phyloP scores from a whole-genome alignment of 2,888 invertebrate genomes.

The Creontiades dilutus region DNA sequence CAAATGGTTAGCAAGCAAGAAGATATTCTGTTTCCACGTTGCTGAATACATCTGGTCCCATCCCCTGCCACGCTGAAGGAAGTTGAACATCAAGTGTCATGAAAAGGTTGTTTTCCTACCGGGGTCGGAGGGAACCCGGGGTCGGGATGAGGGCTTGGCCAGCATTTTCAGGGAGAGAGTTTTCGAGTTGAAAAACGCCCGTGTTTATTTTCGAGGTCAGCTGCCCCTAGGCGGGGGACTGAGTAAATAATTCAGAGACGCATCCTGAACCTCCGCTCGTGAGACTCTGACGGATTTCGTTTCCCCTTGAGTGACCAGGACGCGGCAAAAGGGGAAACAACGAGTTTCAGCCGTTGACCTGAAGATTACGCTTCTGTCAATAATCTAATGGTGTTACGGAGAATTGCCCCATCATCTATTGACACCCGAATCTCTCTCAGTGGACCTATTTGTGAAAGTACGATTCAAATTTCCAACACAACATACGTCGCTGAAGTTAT shows the following conservation, averaged over 20 bases:
- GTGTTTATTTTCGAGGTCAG: constrained; percentile 59
- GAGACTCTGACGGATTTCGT: constrained; percentile 19
- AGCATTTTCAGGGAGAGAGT: constrained; percentile 30
- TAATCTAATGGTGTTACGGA: not conserved
- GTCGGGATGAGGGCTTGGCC: constrained; percentile 3
- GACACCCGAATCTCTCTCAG: not conserved
- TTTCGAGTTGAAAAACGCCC: constrained; percentile 41
- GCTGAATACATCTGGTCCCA: constrained; percentile 14
- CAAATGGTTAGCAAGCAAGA: not conserved
- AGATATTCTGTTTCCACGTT: constrained; percentile 5
- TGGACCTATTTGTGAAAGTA: not conserved
- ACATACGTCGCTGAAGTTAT: no score
- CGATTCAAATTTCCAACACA: no score
- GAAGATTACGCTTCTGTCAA: not conserved
- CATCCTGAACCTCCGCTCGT: constrained; percentile 21
- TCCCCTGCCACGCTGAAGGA: not conserved
- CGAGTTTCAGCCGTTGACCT: constrained; percentile 21
- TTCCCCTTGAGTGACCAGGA: not conserved
- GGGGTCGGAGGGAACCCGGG: not conserved
- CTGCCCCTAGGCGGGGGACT: constrained; percentile 44
- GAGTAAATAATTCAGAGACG: constrained; percentile 51
- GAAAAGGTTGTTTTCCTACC: constrained; percentile 19
- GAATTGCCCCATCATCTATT: not conserved
- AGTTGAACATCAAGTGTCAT: constrained; percentile 35
- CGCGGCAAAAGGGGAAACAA: not conserved